Evolutionary conservation across 2,888 invertebrate genomes (phyloP), one percentile per base, ranked within the genome.

Genomic region (Habrosyne pyritoides): DNA sequence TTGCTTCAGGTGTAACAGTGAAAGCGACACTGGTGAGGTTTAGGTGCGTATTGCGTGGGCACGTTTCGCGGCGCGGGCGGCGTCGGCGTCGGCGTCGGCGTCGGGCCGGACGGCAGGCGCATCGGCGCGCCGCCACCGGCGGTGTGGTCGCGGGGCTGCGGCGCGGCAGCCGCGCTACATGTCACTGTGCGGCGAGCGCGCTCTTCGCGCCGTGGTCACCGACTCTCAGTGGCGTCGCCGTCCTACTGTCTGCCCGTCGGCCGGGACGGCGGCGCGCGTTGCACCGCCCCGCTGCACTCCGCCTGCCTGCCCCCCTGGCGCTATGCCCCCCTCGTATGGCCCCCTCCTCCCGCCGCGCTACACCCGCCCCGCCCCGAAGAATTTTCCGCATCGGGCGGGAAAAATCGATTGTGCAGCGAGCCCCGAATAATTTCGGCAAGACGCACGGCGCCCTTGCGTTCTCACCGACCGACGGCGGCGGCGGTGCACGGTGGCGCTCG

Each of bases 341-440:
- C 81, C 79, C 79, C 77, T 80, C 81, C 79, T 76, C 81, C 75
- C 79, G 74, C 79, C 79, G 79, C 78, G 70, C 83, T 74, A 75
- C 84, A 79, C 86, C 90, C 87, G 87, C 88, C 84, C 90, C 90
- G 90, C 91, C 91, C 89, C 88, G 89, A 88, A 87, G 83, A 89
- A 91, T 92, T 93, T 92, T 91, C 89, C 93, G 91, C 91, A 91
- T 91, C 91, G 91, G 91, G 91, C 87, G 88, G 91, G 91, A 92
- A 92, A 91, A 92, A 93, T 93, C 93, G 93, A 93, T 93, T 92
- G 90, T 91, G 91, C 91, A 90, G 88, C 90, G 89, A 87, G 90
- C 88, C 87, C 91, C 91, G 89, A 91, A 91, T 91, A 89, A 91
- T 90, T 91, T 91, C 85, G 91, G 91, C 91, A 91, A 91, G 91